Conservation (phyloP, 2,797 vertebrate genomes). For the Propithecus deckenii region DNA sequence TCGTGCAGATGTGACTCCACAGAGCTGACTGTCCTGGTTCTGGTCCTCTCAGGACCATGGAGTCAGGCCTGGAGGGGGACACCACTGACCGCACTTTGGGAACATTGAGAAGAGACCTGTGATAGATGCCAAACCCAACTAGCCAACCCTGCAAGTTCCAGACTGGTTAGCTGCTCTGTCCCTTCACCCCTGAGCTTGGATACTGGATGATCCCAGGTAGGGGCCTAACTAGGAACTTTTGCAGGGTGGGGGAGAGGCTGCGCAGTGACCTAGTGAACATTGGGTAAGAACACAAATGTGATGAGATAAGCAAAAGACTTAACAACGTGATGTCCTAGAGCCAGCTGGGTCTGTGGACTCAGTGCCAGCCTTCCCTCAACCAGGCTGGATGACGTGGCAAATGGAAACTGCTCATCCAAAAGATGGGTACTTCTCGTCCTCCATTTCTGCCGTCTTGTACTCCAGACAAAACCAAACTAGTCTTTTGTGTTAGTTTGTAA, state of each 20-base stretch:
- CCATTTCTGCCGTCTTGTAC: neutral
- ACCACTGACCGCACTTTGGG: neutral
- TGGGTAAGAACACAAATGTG: conserved; percentile 69
- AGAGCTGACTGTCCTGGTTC: neutral
- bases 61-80: neutral
- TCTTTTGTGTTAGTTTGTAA: neutral
- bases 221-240: neutral
- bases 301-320: conserved; percentile 68
- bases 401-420: neutral
- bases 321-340: conserved; percentile 56
- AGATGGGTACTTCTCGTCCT: neutral
- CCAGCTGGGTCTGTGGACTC: neutral
- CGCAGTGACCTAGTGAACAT: conserved; percentile 63
- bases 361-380: neutral
- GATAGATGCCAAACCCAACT: neutral
- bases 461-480: neutral
- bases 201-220: neutral
- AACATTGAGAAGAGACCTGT: neutral
- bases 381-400: neutral
- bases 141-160: neutral
- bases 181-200: neutral
- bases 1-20: neutral
- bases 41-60: neutral
- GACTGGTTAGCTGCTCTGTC: neutral
- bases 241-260: neutral